A percentile compares a stretch with the other conserved stretches of the same genome.
These are phyloP conservation scores for Gephyroberyx darwinii DNA, from an alignment of 2,797 vertebrate genomes.

Conservation along the genomic window DNA sequence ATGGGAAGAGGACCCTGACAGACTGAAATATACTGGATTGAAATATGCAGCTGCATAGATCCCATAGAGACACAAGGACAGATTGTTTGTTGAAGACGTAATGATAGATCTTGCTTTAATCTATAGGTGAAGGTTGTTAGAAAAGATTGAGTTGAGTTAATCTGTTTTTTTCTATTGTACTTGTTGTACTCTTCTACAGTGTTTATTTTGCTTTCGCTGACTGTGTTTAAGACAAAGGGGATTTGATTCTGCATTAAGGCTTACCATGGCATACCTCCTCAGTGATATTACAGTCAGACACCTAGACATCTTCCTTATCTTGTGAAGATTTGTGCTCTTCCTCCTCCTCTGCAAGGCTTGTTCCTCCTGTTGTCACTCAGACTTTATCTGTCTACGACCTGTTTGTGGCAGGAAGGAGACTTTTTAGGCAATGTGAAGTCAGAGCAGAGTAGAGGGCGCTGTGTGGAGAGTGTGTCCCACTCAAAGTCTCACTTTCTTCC, in stretches of 20 bases:
- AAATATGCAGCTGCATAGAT: slow-evolving; percentile 44
- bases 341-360: slow-evolving; percentile 1
- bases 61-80: slow-evolving; percentile 13
- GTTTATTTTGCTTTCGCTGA: background rate
- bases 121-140: slow-evolving; percentile 6
- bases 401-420: slow-evolving; percentile 33
- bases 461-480: background rate
- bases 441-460: slow-evolving; percentile 29
- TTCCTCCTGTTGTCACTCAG: slow-evolving; percentile 33
- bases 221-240: background rate
- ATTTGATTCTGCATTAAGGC: background rate
- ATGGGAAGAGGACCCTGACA: slow-evolving; percentile 43
- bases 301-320: slow-evolving; percentile 13
- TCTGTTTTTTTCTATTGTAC: slow-evolving; percentile 20
- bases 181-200: background rate
- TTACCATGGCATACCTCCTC: background rate
- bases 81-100: slow-evolving; percentile 14
- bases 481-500: slow-evolving; percentile 23
- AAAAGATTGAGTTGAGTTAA: slow-evolving; percentile 16
- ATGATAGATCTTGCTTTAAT: slow-evolving; percentile 10
- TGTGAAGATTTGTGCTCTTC: slow-evolving; percentile 12
- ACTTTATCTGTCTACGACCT: slow-evolving; percentile 34
- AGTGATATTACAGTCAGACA: background rate
- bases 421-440: slow-evolving; percentile 35
- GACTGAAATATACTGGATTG: slow-evolving; percentile 23